Conservation (phyloP, 53 echinoderm and acorn worm genomes). For the Crossaster papposus region DNA sequence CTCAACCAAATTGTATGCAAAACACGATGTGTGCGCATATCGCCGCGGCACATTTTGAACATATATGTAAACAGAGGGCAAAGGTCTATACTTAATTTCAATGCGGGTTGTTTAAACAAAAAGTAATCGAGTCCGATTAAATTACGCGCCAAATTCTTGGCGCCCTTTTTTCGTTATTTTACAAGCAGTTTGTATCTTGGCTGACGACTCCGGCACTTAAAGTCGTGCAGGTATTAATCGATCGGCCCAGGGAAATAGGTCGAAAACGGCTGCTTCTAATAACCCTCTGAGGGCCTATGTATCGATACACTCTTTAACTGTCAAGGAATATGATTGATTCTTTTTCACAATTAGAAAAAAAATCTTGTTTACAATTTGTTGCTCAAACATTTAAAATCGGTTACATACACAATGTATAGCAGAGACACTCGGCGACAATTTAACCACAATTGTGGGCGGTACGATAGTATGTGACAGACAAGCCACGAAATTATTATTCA, state of each 20-base stretch:
- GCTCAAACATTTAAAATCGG: not conserved
- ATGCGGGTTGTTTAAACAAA: not conserved
- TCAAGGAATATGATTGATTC: conserved; percentile 1
- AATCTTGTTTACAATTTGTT: not conserved
- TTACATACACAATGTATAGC: too few species aligned
- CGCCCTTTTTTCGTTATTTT: not conserved
- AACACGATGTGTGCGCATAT: too few species aligned
- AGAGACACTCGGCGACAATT: not conserved
- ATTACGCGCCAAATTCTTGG: not conserved
- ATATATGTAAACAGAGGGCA: too few species aligned
- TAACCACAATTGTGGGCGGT: not conserved
- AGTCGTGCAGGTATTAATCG: not conserved
- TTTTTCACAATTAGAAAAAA: not conserved
- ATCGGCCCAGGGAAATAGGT: not conserved
- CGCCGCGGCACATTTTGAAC: too few species aligned
- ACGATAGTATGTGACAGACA: not conserved
- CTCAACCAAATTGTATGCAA: too few species aligned
- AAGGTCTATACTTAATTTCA: not conserved
- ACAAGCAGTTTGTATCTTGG: not conserved
- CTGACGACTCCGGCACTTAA: not conserved
- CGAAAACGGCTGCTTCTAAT: not conserved
- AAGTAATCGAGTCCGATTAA: not conserved
- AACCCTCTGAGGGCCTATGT: not conserved
- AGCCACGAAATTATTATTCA: too few species aligned
- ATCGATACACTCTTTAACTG: not conserved